Base-by-base conservation (phyloP, 2,888 invertebrate genomes). In the Belgica antarctica region DNA sequence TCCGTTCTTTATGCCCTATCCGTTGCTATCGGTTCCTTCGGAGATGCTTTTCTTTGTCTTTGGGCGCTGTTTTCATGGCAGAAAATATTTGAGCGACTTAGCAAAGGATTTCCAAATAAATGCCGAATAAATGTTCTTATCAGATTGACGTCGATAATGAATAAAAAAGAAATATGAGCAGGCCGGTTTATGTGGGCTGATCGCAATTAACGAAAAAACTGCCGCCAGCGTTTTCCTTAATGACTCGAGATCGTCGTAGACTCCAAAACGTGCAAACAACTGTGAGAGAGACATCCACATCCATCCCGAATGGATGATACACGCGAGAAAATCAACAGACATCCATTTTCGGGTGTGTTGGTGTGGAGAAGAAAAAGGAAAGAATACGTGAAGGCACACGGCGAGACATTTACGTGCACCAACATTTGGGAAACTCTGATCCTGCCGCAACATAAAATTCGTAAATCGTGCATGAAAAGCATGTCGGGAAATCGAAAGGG, bases 301-400 rank as follows among this genome's bases (percentile, higher is more conserved):
- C n/a, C 15, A 41, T 41, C 41, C 41, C 41, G 41, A n/a, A 41
- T 12, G 10, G 15, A n/a, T n/a, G n/a, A 41, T 5, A 41, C 10
- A 41, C 41, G 41, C 62, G 41, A 24, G 63, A 36, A 63, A 63
- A 63, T 63, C 63, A 63, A 63, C 63, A 63, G 63, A 36, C 24
- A 24, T 22, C 52, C 22, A 5, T 17, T 22, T 52, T 17, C 17
- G 2, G 2, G 4, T 52, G 52, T 52, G 52, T 52, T 52, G 52
- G 52, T 52, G 12, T 3, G 19, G 52, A 31, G 34, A 31, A 31
- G 34, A n/a, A 41, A 41, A 34, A 41, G 41, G 41, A 41, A 41
- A 41, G 41, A 52, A n/a, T n/a, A 12, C 3, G 12, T 12, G 52
- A 17, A 17, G 22, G 8, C 1, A 52, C 17, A 22, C 52, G 5